A percentile compares a stretch with the other conserved stretches of the same genome.
Evolutionary conservation across 2,888 invertebrate species (phyloP).

Genomic region (Entomobrya multifasciata): DNA sequence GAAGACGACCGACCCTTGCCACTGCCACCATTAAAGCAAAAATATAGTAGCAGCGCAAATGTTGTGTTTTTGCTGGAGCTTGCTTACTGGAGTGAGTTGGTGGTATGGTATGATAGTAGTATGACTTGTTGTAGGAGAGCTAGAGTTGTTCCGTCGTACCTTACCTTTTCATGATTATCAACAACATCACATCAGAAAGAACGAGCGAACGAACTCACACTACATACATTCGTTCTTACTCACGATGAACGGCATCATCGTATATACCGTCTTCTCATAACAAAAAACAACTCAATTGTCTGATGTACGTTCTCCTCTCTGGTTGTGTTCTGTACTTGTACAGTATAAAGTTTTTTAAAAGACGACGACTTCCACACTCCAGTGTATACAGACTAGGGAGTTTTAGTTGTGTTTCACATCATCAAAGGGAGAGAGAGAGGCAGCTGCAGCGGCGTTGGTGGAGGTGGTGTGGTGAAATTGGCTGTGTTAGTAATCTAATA

Average conservation of each 20-base stretch:
- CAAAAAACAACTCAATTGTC: conserved; percentile 56
- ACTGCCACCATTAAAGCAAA: conserved; percentile 44
- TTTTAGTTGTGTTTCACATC: conserved; percentile 36
- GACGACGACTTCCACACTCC: background rate
- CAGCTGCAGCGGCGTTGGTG: background rate
- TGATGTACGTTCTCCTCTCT: conserved; percentile 18
- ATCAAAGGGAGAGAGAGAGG: conserved; percentile 28
- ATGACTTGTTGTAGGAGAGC: background rate
- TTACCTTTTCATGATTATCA: conserved; percentile 12
- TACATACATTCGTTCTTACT: background rate
- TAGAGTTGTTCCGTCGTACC: conserved; percentile 35
- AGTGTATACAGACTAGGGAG: background rate
- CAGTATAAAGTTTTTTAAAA: background rate
- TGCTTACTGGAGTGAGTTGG: conserved; percentile 1
- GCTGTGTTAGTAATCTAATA: conserved; percentile 34
- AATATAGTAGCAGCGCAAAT: conserved; percentile 28
- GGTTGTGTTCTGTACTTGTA: background rate
- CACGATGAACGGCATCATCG: background rate
- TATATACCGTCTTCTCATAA: background rate
- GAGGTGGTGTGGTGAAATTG: conserved; percentile 35
- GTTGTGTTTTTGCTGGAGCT: conserved; percentile 37
- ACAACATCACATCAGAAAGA: background rate
- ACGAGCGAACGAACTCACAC: no score
- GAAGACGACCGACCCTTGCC: conserved; percentile 59
- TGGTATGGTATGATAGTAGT: background rate